These are phyloP conservation scores for Cynoglossus semilaevis DNA, from an alignment of 2,113 vertebrate species.

Conservation along the genomic window DNA sequence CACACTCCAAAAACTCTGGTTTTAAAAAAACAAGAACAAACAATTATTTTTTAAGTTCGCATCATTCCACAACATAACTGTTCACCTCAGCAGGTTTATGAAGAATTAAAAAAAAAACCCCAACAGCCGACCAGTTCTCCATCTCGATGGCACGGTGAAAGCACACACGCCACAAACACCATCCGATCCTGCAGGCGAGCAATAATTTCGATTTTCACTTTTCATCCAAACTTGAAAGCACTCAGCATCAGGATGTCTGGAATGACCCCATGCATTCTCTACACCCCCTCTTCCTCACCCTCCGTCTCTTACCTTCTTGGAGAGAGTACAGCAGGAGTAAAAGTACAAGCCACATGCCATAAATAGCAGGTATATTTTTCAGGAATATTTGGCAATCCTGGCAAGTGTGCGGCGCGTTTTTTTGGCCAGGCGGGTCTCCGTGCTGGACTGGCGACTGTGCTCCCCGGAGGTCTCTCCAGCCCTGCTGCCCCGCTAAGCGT, in stretches of 20 bases:
- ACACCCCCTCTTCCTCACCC: not conserved
- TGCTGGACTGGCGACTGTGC: slow-evolving; percentile 77
- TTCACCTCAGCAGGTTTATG: not conserved
- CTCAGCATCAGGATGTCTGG: slow-evolving; percentile 3
- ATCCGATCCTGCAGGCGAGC: not conserved
- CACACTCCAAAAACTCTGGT: not conserved
- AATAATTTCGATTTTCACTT: slow-evolving; percentile 32
- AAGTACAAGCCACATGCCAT: slow-evolving; percentile 99
- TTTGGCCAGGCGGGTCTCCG: slow-evolving; percentile 75
- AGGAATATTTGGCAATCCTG: slow-evolving; percentile 87
- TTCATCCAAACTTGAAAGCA: slow-evolving; percentile 46
- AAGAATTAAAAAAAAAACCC: slow-evolving; percentile 25
- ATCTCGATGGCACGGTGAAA: slow-evolving; percentile 35
- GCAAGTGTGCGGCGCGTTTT: slow-evolving; percentile 77
- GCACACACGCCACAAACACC: slow-evolving; percentile 1
- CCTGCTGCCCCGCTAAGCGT: slow-evolving; percentile 75
- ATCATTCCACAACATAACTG: slow-evolving; percentile 12
- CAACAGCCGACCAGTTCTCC: slow-evolving; percentile 23
- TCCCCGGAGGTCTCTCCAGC: slow-evolving; percentile 79
- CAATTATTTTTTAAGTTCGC: slow-evolving; percentile 1
- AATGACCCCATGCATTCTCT: slow-evolving; percentile 7
- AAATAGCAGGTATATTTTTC: slow-evolving; percentile 87
- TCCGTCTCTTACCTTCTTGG: slow-evolving; percentile 82
- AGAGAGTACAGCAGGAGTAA: slow-evolving; percentile 95
- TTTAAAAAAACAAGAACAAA: slow-evolving; percentile 2